These are phyloP conservation scores for Drosophila busckii DNA, from an alignment of 1,140 invertebrate species.

Conservation along the genomic window DNA sequence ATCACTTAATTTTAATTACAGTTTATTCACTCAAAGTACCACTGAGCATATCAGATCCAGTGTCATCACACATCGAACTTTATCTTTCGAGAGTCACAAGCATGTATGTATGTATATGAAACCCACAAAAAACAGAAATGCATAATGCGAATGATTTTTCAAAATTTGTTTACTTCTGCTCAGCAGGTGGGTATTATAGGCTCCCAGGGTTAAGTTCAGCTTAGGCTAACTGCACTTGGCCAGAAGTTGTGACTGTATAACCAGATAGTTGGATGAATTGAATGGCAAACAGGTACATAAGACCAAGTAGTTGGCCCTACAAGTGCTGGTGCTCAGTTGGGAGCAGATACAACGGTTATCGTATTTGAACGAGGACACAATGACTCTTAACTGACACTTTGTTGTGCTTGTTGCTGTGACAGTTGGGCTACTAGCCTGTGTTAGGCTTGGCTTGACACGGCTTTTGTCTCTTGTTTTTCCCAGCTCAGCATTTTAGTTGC, in stretches of 20 bases:
- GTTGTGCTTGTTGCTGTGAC: constrained; percentile 20
- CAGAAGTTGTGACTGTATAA: constrained; percentile 55
- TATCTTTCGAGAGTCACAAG: too few relatives aligned
- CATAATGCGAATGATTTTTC: too few relatives aligned
- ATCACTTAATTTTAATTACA: too few relatives aligned
- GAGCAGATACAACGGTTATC: neutral
- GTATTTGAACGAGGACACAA: too few relatives aligned
- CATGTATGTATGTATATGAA: too few relatives aligned
- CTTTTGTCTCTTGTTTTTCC: constrained; percentile 13
- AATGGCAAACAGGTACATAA: constrained; percentile 39
- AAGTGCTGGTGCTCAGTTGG: constrained; percentile 23
- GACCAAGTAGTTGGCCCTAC: constrained; percentile 40
- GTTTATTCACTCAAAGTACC: too few relatives aligned
- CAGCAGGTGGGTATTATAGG: too few relatives aligned
- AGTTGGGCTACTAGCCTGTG: constrained; percentile 26
- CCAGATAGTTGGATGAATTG: constrained; percentile 47
- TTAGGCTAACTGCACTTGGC: constrained; percentile 28
- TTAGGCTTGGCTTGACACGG: constrained; percentile 10
- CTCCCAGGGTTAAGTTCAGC: neutral
- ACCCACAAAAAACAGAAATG: too few relatives aligned
- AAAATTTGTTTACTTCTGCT: too few relatives aligned
- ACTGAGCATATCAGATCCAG: too few relatives aligned
- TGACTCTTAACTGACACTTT: constrained; percentile 9
- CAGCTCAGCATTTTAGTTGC: constrained; percentile 2
- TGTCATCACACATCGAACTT: too few relatives aligned